A percentile compares a stretch with the other conserved stretches of the same genome.
These are phyloP conservation scores for Cyclopterus lumpus DNA, from an alignment of 2,797 vertebrate species.

Conservation along the genomic window DNA sequence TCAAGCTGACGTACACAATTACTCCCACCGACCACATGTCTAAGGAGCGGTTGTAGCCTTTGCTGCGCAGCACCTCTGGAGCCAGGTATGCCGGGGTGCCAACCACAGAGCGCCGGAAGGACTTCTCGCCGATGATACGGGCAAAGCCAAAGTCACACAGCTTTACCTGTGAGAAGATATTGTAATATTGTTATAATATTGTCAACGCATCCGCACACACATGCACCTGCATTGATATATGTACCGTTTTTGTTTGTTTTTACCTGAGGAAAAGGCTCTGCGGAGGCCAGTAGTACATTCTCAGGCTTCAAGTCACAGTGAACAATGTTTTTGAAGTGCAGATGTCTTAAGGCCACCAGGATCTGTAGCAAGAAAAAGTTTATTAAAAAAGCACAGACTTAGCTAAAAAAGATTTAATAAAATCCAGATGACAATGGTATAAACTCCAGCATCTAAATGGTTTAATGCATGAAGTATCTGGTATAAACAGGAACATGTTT, in stretches of 20 bases:
- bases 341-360: conserved; percentile 96
- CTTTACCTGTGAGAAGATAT: conserved; percentile 87
- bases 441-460: conserved; percentile 23
- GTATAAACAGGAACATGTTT: conserved; percentile 46
- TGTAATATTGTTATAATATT: neutral
- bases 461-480: conserved; percentile 12
- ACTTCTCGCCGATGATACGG: conserved; percentile 98
- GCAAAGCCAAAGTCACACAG: conserved; percentile 98
- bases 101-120: conserved; percentile 96
- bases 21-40: conserved; percentile 99
- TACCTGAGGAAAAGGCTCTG: conserved; percentile 97
- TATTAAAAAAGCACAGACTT: conserved; percentile 15
- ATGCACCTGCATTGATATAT: neutral
- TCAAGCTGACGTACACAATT: conserved; percentile 96
- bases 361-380: conserved; percentile 82
- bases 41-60: conserved; percentile 97
- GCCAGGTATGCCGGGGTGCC: conserved; percentile 96
- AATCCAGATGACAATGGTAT: conserved; percentile 24
- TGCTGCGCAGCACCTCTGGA: conserved; percentile 95
- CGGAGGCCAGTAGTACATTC: conserved; percentile 95
- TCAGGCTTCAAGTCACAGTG: conserved; percentile 99
- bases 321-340: conserved; percentile 99
- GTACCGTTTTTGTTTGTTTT: neutral
- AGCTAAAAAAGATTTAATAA: conserved; percentile 17
- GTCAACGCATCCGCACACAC: neutral